Conservation (phyloP, 1,140 invertebrate genomes). For the Procambarus virginalis region DNA sequence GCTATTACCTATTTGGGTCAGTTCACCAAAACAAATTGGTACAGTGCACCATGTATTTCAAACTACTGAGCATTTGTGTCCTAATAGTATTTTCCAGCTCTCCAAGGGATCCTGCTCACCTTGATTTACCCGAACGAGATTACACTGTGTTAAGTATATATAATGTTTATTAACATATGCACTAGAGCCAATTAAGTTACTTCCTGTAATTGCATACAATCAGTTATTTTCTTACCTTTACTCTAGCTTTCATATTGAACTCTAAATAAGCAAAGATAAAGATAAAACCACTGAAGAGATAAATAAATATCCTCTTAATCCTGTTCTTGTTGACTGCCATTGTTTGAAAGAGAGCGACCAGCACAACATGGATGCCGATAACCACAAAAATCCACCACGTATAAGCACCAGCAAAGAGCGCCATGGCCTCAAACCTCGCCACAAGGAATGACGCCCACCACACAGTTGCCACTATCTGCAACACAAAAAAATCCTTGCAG, state of each 20-base stretch:
- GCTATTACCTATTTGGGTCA: too few species aligned
- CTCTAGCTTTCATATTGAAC: slow-evolving; percentile 61
- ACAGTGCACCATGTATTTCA: too few species aligned
- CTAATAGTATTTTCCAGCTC: too few species aligned
- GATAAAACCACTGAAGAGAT: slow-evolving; percentile 57
- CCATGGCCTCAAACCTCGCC: slow-evolving; percentile 55
- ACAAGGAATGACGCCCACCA: slow-evolving; percentile 61
- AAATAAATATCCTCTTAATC: slow-evolving; percentile 44
- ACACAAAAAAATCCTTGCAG: too few species aligned
- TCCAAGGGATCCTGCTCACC: too few species aligned
- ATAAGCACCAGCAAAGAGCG: slow-evolving; percentile 42
- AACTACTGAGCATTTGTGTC: too few species aligned
- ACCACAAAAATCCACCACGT: slow-evolving; percentile 56
- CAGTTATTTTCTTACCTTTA: slow-evolving; percentile 37
- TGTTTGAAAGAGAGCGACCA: slow-evolving; percentile 62
- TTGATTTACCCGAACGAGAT: too few species aligned
- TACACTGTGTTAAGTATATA: too few species aligned
- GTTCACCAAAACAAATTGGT: too few species aligned
- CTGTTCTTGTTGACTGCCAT: slow-evolving; percentile 32
- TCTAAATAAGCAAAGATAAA: slow-evolving; percentile 66
- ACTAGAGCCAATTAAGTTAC: too few species aligned
- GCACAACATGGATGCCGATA: slow-evolving; percentile 46
- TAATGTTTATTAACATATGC: too few species aligned
- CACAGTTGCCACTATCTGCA: slow-evolving; percentile 41
- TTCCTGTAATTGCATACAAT: not conserved